Conservation (phyloP, 2,888 invertebrate genomes). For the Aspidiotus rigidus region DNA sequence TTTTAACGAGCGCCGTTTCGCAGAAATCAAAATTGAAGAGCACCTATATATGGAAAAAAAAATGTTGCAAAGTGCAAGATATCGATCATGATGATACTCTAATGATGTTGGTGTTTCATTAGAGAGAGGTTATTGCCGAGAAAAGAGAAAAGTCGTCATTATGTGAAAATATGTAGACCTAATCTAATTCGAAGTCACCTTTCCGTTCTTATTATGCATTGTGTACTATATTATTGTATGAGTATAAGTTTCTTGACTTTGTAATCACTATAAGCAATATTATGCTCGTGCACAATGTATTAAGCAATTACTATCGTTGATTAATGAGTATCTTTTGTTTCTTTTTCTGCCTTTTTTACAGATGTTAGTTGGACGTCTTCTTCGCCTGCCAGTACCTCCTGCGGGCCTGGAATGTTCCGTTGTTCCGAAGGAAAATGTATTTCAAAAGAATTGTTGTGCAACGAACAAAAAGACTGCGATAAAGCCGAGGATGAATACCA, state of each 20-base stretch:
- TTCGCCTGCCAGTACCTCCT: slow-evolving; percentile 35
- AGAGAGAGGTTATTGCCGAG: no score
- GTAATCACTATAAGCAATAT: background rate
- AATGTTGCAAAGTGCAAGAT: no score
- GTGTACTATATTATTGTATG: background rate
- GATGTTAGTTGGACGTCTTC: slow-evolving; percentile 27
- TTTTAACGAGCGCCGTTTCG: no score
- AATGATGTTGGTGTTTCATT: no score
- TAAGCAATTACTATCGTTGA: slow-evolving; percentile 6
- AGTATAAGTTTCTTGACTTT: background rate
- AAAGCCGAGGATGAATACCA: slow-evolving; percentile 86
- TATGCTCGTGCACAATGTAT: background rate
- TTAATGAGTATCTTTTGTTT: slow-evolving; percentile 29
- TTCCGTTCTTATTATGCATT: no score
- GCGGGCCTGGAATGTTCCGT: slow-evolving; percentile 60
- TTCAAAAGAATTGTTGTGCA: slow-evolving; percentile 76
- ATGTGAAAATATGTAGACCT: no score
- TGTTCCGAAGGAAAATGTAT: slow-evolving; percentile 83
- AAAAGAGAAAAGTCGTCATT: no score
- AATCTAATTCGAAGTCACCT: no score
- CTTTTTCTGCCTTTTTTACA: slow-evolving; percentile 12
- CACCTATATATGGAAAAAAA: no score
- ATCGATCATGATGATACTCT: no score
- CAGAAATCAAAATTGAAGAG: no score
- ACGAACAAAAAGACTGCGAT: slow-evolving; percentile 89